Evolutionary conservation across 2,797 vertebrate species (phyloP).

Genomic region (Oryzias sinensis): DNA sequence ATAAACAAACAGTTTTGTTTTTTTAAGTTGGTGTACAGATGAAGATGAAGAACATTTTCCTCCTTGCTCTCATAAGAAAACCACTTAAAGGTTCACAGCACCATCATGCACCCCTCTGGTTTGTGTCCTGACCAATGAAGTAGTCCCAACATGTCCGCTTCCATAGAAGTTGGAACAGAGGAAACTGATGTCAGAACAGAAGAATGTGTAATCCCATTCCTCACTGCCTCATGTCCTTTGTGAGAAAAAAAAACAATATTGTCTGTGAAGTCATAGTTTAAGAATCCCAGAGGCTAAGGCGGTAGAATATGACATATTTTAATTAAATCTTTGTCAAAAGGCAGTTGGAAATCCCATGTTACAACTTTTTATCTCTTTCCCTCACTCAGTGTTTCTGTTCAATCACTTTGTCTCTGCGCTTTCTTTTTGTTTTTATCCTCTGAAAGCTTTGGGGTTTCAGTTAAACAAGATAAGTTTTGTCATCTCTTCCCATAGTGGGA

Average conservation of each 20-base stretch:
- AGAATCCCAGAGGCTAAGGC: constrained; percentile 73
- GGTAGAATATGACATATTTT: constrained; percentile 76
- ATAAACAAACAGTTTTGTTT: not conserved
- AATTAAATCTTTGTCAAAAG: constrained; percentile 77
- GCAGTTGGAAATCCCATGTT: constrained; percentile 69
- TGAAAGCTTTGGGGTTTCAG: constrained; percentile 66
- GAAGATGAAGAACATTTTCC: not conserved
- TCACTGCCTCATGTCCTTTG: constrained; percentile 60
- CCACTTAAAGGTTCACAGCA: constrained; percentile 30
- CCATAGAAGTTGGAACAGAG: constrained; percentile 58
- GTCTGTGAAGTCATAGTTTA: constrained; percentile 73
- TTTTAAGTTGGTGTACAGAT: not conserved
- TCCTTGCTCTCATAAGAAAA: constrained; percentile 14
- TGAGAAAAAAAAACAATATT: constrained; percentile 69
- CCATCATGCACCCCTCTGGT: constrained; percentile 13
- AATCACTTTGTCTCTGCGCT: constrained; percentile 35
- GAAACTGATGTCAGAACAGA: constrained; percentile 75
- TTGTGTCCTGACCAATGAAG: constrained; percentile 60
- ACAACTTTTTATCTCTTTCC: constrained; percentile 44
- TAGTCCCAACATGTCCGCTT: constrained; percentile 63
- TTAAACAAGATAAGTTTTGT: constrained; percentile 62
- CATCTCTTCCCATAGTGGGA: constrained; percentile 54
- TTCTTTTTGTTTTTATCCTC: constrained; percentile 45
- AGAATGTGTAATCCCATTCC: constrained; percentile 80
- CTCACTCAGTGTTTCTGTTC: constrained; percentile 31